phyloP scores from a whole-genome alignment of 2,797 vertebrate genomes.

The Sciaenops ocellatus region DNA sequence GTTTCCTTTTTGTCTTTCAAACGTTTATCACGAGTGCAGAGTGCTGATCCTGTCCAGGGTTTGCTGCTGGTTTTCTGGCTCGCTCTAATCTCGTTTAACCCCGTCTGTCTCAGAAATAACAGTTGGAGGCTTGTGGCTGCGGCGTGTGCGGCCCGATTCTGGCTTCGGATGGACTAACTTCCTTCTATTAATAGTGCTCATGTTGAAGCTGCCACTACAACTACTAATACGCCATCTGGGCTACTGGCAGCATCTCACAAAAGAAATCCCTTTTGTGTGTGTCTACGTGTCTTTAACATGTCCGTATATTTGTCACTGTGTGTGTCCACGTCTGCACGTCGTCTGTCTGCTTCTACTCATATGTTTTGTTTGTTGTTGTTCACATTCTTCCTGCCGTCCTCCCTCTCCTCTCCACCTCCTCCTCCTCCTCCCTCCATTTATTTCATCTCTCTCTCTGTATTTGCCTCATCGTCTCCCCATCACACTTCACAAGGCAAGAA shows the following conservation, averaged over 20 bases:
- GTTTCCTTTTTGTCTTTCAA: background rate
- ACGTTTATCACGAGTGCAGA: constrained; percentile 8
- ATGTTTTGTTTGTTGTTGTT: constrained; percentile 63
- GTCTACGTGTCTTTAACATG: background rate
- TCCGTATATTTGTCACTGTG: constrained; percentile 22
- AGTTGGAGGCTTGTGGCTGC: constrained; percentile 23
- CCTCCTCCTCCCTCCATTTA: constrained; percentile 10
- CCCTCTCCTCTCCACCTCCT: constrained; percentile 1
- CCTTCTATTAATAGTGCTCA: constrained; percentile 62
- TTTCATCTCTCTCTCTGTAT: constrained; percentile 49
- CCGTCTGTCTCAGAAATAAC: constrained; percentile 9
- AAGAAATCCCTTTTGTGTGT: constrained; percentile 13
- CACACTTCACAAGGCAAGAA: constrained; percentile 73
- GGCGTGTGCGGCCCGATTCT: constrained; percentile 16
- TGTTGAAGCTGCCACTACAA: constrained; percentile 50
- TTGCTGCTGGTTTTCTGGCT: constrained; percentile 3
- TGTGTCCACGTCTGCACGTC: constrained; percentile 16
- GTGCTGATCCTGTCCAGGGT: background rate
- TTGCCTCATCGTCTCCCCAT: constrained; percentile 62
- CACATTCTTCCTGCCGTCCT: constrained; percentile 34
- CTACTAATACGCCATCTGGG: constrained; percentile 67
- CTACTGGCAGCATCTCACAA: constrained; percentile 53
- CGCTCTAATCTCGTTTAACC: constrained; percentile 33
- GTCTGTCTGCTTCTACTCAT: constrained; percentile 55
- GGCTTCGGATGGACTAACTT: constrained; percentile 40